Percentiles rank a stretch among this genome's conserved stretches.
Evolutionary conservation across 1,140 invertebrate species (phyloP).

Genomic region (Brevipalpus yothersi): DNA sequence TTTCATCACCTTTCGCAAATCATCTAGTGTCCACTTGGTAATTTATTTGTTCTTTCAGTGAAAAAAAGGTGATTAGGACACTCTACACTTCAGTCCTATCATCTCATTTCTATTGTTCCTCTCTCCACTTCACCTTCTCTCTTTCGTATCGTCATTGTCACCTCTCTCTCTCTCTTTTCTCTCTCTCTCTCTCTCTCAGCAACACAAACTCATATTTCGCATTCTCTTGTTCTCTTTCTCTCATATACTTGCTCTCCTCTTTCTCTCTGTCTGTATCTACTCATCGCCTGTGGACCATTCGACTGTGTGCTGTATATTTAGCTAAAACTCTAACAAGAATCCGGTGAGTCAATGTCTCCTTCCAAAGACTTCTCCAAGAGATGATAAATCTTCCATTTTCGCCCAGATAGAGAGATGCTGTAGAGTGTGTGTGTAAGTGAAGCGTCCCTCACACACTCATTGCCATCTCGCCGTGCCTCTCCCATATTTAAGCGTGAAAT

Average conservation of each 20-base stretch:
- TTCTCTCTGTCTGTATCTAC: neutral
- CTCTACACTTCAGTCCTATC: too few species aligned
- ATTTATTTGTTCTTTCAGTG: too few species aligned
- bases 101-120: too few species aligned
- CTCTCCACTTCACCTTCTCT: too few species aligned
- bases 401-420: neutral
- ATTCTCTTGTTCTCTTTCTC: neutral
- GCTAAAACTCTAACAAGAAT: neutral
- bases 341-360: neutral
- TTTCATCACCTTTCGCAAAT: too few species aligned
- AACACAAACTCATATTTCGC: too few species aligned
- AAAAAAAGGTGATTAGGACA: too few species aligned
- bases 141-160: too few species aligned
- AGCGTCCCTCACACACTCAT: neutral
- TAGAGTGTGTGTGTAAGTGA: too few species aligned
- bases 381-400: neutral
- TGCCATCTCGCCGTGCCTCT: neutral
- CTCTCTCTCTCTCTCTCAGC: neutral
- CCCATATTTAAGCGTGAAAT: neutral
- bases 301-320: neutral
- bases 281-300: neutral
- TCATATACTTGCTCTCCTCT: neutral
- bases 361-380: neutral
- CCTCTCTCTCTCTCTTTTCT: neutral
- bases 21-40: too few species aligned